Base-by-base conservation (phyloP, 2,888 invertebrate genomes). In the Nebria brevicollis region DNA sequence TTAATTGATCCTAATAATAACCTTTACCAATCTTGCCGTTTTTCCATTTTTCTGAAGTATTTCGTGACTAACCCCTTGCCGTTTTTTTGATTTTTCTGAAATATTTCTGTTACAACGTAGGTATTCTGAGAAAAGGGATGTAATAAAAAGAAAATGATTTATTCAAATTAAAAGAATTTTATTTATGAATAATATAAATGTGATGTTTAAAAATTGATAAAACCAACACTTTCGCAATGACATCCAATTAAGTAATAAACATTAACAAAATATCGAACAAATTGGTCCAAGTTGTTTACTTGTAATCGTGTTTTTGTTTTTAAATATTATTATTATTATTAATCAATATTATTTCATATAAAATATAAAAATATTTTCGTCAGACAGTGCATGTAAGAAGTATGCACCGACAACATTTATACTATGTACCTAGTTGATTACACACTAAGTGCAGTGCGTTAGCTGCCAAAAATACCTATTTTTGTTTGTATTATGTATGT, bases 161-260 rank as follows among this genome's bases (percentile, higher is more conserved):
- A 70, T 70, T 70, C 13, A 34, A 70, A 34, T 70, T 13, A 70
- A 70, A 70, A 15, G 70, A 26, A 70, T 34, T 70, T 70, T 70
- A 70, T 73, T 73, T 73, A 73, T 73, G 43, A 73, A 73, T 73
- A 73, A 54, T 43, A 73, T 43, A 73, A 73, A 73, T 73, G 73
- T 73, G 73, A 73, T 73, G 73, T 73, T 73, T 3, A 73, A 42
- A 73, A 10, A 73, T 41, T n/a, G 11, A 73, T 73, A 41, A 73
- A 41, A 73, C 20, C 13, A 72, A 72, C 13, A 73, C 73, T 41
- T 43, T 20, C 8, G 6, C 26, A 26, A 73, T 41, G 13, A 3
- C n/a, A 41, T 73, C 26, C 26, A 73, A 73, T 42, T 26, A 42
- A n/a, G 15, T 15, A 41, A 41, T 42, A 73, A 15, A 26, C 20